A percentile compares a stretch with the other conserved stretches of the same genome.
Conservation (phyloP, 2,113 vertebrate species). For the Cinclus mexicanus region DNA sequence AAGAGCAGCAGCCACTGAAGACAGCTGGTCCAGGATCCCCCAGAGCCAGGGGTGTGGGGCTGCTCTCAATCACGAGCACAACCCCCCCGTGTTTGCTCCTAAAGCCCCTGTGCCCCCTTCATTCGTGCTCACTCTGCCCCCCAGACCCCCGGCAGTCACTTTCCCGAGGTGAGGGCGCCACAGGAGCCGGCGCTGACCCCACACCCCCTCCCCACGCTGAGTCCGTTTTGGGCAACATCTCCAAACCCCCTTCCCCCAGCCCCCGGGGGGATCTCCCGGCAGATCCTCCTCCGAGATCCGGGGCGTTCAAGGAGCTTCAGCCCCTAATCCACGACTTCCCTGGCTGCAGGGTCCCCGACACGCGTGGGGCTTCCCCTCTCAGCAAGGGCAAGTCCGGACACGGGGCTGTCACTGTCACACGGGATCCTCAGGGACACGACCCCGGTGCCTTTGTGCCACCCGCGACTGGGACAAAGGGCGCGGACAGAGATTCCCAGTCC, state of each 20-base stretch:
- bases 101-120: rapidly evolving
- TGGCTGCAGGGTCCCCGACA: rapidly evolving
- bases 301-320: neutral
- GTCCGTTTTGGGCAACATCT: rapidly evolving
- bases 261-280: neutral
- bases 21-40: rapidly evolving
- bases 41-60: rapidly evolving
- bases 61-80: rapidly evolving
- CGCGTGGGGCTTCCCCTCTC: neutral
- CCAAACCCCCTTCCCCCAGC: neutral
- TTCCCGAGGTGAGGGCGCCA: rapidly evolving
- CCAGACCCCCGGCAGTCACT: neutral
- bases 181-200: rapidly evolving
- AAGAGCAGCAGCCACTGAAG: neutral
- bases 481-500: neutral
- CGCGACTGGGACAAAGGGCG: rapidly evolving
- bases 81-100: neutral
- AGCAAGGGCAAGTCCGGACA: neutral
- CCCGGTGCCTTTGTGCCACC: neutral
- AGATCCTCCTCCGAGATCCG: rapidly evolving
- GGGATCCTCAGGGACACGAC: rapidly evolving
- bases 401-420: neutral
- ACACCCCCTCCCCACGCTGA: neutral
- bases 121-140: rapidly evolving
- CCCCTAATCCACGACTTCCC: rapidly evolving